Evolutionary conservation across 2,888 invertebrate genomes (phyloP).

Genomic region (Stenotaenia linearis): DNA sequence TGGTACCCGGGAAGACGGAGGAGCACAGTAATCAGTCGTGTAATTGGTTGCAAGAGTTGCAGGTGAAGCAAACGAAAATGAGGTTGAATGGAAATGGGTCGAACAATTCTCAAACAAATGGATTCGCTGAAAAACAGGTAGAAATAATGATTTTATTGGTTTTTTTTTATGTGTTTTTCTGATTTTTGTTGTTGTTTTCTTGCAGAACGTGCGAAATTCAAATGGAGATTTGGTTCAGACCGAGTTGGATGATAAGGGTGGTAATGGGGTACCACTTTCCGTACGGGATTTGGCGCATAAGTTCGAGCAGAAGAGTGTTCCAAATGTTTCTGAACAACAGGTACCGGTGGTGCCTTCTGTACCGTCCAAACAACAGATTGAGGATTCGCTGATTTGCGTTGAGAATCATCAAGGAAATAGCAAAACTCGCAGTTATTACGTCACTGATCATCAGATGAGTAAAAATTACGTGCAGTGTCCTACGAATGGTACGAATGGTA

Average conservation of each 20-base stretch:
- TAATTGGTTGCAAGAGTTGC: slow-evolving; percentile 70
- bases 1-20: not conserved
- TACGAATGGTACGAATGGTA: not conserved
- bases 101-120: not conserved
- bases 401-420: not conserved
- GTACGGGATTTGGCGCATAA: too few relatives aligned
- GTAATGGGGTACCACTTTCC: too few relatives aligned
- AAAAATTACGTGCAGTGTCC: not conserved
- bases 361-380: not conserved
- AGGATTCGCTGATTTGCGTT: too few relatives aligned
- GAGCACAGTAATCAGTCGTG: slow-evolving; percentile 48
- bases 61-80: slow-evolving; percentile 61
- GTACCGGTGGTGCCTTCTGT: too few relatives aligned
- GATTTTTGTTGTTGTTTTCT: too few relatives aligned
- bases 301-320: too few relatives aligned
- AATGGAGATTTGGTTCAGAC: too few relatives aligned
- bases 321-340: too few relatives aligned
- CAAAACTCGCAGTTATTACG: not conserved
- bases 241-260: too few relatives aligned
- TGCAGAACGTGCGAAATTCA: too few relatives aligned
- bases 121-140: not conserved
- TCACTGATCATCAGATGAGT: not conserved
- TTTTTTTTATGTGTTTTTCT: not conserved
- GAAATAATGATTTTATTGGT: too few relatives aligned
- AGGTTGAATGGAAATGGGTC: slow-evolving; percentile 49